These are phyloP conservation scores for Tetragonula carbonaria DNA, from an alignment of 2,888 invertebrate species.

Conservation along the genomic window DNA sequence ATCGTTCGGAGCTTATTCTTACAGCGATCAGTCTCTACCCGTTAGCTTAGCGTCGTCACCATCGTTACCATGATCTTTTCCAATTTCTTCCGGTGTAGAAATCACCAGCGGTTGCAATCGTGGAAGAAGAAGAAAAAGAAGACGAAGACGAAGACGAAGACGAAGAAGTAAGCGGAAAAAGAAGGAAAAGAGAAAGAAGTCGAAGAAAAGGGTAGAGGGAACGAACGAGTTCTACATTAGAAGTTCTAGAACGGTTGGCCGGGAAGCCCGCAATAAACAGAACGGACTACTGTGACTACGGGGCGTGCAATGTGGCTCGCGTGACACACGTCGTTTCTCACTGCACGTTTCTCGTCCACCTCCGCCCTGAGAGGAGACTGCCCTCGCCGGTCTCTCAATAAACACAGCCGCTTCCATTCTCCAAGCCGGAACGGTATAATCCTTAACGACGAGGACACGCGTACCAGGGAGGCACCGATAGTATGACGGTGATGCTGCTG, in stretches of 20 bases:
- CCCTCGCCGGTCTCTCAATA: background rate
- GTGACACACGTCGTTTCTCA: conserved; percentile 67
- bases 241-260: background rate
- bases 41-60: no score
- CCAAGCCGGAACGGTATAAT: conserved; percentile 49
- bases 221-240: no score
- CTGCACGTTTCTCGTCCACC: conserved; percentile 30
- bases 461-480: conserved; percentile 77
- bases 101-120: background rate
- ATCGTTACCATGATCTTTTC: background rate
- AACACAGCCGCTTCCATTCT: conserved; percentile 24
- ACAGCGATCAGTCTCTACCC: background rate
- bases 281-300: conserved; percentile 30
- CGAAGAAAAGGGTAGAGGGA: background rate
- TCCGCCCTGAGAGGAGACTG: background rate
- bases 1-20: background rate
- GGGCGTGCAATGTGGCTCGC: conserved; percentile 59
- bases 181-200: background rate
- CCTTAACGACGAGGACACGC: conserved; percentile 71
- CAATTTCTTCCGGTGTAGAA: background rate
- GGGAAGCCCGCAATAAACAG: conserved; percentile 44
- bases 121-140: no score
- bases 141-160: background rate
- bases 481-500: conserved; percentile 84
- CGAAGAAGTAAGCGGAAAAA: background rate